Conservation (phyloP, 2,888 invertebrate species). For the Agonopterix arenella region DNA sequence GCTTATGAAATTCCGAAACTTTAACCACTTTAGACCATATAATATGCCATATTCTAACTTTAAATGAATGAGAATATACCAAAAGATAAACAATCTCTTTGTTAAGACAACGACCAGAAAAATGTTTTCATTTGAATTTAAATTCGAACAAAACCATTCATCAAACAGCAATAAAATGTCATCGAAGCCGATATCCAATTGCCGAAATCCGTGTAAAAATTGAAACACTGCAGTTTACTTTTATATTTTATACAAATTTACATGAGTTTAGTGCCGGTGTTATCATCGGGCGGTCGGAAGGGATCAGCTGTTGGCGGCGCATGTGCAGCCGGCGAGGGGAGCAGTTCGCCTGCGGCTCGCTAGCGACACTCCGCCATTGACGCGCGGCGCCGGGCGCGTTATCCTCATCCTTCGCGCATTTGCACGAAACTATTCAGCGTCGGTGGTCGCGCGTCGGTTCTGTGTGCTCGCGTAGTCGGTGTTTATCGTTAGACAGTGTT, state of each 20-base stretch:
- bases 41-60: too few species aligned
- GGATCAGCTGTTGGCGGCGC: slow-evolving; percentile 71
- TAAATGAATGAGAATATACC: too few species aligned
- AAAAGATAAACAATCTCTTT: too few species aligned
- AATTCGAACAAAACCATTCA: too few species aligned
- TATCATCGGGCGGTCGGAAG: slow-evolving; percentile 34
- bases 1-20: too few species aligned
- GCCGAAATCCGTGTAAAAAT: too few species aligned
- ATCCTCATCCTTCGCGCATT: slow-evolving; percentile 30
- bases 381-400: slow-evolving; percentile 20
- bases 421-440: slow-evolving; percentile 29
- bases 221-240: neutral
- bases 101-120: too few species aligned
- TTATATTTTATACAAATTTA: slow-evolving; percentile 24
- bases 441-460: slow-evolving; percentile 37
- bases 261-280: slow-evolving; percentile 35
- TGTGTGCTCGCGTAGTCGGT: slow-evolving; percentile 31
- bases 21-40: too few species aligned
- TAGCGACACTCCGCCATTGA: slow-evolving; percentile 20
- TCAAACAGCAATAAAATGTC: too few species aligned
- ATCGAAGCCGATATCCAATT: too few species aligned
- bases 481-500: slow-evolving; percentile 33
- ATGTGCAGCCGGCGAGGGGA: slow-evolving; percentile 58
- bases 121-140: too few species aligned
- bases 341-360: slow-evolving; percentile 18